These are phyloP conservation scores for Halcyon chelicuti DNA, from an alignment of 2,797 vertebrate species.

Conservation along the genomic window DNA sequence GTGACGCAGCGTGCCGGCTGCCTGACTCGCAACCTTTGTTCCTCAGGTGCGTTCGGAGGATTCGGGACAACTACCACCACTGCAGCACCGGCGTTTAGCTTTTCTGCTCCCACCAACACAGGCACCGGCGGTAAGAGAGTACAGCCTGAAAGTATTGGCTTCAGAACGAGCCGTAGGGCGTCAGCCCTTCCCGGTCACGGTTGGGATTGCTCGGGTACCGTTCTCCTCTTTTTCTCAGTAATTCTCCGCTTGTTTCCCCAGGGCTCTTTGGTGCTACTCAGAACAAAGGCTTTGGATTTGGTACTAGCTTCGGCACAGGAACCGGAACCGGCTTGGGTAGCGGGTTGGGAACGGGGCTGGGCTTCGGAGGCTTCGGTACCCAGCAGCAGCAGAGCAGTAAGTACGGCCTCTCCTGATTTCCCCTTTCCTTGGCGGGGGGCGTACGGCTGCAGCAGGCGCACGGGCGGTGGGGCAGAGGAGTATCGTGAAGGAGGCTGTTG, in stretches of 20 bases:
- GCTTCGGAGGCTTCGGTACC: conserved; percentile 91
- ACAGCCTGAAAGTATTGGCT: background rate
- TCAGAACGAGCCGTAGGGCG: background rate
- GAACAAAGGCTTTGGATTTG: conserved; percentile 96
- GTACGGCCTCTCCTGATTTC: conserved; percentile 25
- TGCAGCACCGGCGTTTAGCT: conserved; percentile 87
- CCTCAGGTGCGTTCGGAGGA: conserved; percentile 90
- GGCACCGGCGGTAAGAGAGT: conserved; percentile 79
- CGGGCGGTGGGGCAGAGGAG: background rate
- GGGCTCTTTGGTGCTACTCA: conserved; percentile 91
- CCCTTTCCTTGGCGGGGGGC: background rate
- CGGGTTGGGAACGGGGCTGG: conserved; percentile 86
- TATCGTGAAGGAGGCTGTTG: background rate
- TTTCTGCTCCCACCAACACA: conserved; percentile 88
- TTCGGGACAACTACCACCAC: conserved; percentile 90
- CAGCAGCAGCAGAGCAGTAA: conserved; percentile 87
- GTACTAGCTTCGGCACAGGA: conserved; percentile 87
- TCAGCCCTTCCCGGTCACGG: background rate
- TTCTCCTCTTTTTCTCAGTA: background rate
- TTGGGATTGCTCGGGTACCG: background rate
- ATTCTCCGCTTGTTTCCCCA: conserved; percentile 62
- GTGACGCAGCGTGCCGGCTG: accelerated
- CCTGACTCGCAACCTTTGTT: conserved; percentile 35
- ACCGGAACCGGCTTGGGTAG: conserved; percentile 87
- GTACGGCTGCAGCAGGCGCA: accelerated